Base-by-base conservation (phyloP, 2,888 invertebrate genomes). In the Chloroclysta siterata region DNA sequence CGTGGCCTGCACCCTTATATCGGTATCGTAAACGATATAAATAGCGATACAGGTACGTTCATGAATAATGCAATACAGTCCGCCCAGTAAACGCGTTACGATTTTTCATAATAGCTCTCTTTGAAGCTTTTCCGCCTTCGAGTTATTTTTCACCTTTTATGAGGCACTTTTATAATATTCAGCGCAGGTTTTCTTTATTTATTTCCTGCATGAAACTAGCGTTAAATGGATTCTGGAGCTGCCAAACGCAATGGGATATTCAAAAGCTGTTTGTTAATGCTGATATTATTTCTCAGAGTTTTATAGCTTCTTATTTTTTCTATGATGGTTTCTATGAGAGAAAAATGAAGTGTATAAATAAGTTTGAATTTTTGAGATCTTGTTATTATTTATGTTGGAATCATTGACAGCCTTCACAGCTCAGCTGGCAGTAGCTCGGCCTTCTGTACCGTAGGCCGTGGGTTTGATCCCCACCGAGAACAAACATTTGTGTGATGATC, bases 91-190 rank as follows among this genome's bases (percentile, higher is more conserved):
- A 87, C 75, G 89, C 82, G 90, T 91, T 91, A 92, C 89, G 90
- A 91, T 91, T 92, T 91, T 91, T 92, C 91, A 90, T 92, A 92
- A 90, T 91, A 89, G 85, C 86, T 80, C 79, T 85, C 84, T 86
- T 89, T 89, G 88, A 89, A 85, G 85, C 85, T 81, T 70, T 77
- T 46, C 66, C 75, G 72, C 75, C 76, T 67, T 64, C 75, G 53
- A 65, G 78, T 72, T 84, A 75, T 72, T 87, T 82, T 84, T 82
- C 80, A 76, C 79, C 80, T 80, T 83, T 77, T 81, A 79, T 82
- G 82, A 81, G 81, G 81, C 86, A 83, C 81, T 85, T 84, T 84
- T 84, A 85, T 82, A 77, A 72, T 74, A 72, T 82, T 53, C 58
- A 50, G 46, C 56, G 36, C 60, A 60, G 63, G 58, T 63, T 69